Percentiles rank a stretch among this genome's conserved stretches.
These are phyloP conservation scores for Paratrypauchen microcephalus DNA, from an alignment of 2,797 vertebrate genomes.

Conservation along the genomic window DNA sequence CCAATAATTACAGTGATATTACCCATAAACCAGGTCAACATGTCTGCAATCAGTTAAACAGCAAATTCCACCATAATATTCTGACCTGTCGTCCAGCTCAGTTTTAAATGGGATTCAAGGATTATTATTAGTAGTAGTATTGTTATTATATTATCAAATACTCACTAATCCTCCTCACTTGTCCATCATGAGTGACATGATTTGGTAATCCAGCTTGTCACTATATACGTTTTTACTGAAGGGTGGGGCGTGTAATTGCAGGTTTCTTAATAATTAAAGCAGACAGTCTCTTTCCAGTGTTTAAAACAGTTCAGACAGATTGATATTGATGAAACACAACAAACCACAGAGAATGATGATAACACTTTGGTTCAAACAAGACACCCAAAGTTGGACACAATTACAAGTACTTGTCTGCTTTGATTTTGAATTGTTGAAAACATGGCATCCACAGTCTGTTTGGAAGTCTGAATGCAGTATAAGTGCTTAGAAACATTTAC, in stretches of 20 bases:
- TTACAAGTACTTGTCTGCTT: not conserved
- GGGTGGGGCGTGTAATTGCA: not conserved
- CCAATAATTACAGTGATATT: no score
- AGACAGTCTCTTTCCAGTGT: not conserved
- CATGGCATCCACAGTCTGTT: not conserved
- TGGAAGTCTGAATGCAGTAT: conserved; percentile 1
- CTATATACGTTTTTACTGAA: not conserved
- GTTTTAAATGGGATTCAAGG: no score
- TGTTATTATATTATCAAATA: not conserved
- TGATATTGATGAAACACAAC: not conserved
- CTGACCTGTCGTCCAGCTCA: no score
- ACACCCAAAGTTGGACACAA: not conserved
- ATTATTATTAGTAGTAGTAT: no score
- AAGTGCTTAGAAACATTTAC: no score
- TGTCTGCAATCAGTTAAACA: no score
- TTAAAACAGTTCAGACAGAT: conserved; percentile 2
- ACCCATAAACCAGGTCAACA: no score
- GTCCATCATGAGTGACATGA: not conserved
- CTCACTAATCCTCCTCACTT: not conserved
- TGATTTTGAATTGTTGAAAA: not conserved
- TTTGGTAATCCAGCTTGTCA: not conserved
- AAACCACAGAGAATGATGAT: conserved; percentile 2
- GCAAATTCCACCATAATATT: no score
- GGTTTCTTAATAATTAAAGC: not conserved
- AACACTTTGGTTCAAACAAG: not conserved